Base-by-base conservation (phyloP, 1,140 invertebrate species). In the Drosophila arawakana region DNA sequence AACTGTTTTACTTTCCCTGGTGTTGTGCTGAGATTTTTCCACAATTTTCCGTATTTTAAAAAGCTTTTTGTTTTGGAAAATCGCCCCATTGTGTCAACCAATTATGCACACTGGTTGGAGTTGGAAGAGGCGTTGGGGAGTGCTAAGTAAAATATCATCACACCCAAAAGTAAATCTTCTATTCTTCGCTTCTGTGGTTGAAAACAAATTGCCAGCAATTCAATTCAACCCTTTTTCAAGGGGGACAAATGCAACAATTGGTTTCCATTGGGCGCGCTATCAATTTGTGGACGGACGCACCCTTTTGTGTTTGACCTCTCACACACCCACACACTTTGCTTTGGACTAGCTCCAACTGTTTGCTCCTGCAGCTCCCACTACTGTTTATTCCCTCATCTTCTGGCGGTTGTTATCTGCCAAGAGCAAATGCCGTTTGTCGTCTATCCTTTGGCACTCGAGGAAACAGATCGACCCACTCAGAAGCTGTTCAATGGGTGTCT, bases 131-230 rank as follows among this genome's bases (percentile, higher is more conserved):
- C 2, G 25, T 2, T 4, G 8, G 60, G 35, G 7, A 52, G 9
- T 11, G 9, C 39, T 61, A 62, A 62, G 41, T 55, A 43, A 72
- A 72, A 50, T 66, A 58, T 60, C 30, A 52, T 54, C 30, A 43
- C 39, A 21, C 37, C 30, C 55, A 52, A 60, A 35, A 34, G 37
- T n/a, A 44, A 59, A 67, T 46, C 18, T 46, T 30, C 25, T 13
- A 7, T 57, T 18, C n/a, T 18, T 41, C 5, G 43, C 70, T 66
- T 55, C 11, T 44, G 35, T 11, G 55, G 15, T 13, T 9, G 60
- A 25, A 68, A 46, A 77, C 73, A 76, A 78, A 78, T 78, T 78
- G 76, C 73, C 61, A 66, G 69, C 73, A 72, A 76, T 78, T 76
- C 73, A 76, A 78, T 76, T 78, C 39, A 72, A 63, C 65, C 75